These are phyloP conservation scores for Lacerta agilis DNA, from an alignment of 2,797 vertebrate genomes.

Conservation along the genomic window DNA sequence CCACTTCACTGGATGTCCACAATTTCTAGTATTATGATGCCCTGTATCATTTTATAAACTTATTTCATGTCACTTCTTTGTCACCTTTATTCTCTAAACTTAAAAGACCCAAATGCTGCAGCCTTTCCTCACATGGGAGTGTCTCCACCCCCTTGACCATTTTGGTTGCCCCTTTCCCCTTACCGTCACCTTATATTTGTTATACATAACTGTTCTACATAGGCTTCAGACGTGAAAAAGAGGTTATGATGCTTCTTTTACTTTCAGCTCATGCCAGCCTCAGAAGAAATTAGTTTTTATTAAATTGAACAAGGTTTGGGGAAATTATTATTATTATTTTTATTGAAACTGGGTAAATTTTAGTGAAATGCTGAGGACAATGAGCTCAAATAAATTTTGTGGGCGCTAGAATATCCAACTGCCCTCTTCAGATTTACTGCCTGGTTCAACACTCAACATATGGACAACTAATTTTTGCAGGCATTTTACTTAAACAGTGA, in stretches of 20 bases:
- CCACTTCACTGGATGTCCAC: too few species aligned
- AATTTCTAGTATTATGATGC: too few species aligned
- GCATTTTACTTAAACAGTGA: slow-evolving; percentile 46
- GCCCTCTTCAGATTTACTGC: slow-evolving; percentile 26
- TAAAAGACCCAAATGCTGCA: too few species aligned
- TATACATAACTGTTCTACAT: not conserved
- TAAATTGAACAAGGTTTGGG: not conserved
- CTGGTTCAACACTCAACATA: not conserved
- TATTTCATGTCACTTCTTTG: too few species aligned
- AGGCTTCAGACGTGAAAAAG: not conserved
- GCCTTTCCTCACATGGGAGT: too few species aligned
- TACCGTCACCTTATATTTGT: not conserved
- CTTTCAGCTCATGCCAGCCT: not conserved
- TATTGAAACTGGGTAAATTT: not conserved
- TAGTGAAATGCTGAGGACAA: not conserved
- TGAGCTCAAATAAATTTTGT: not conserved
- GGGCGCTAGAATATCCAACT: not conserved
- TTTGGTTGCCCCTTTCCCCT: not conserved
- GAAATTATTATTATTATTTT: not conserved
- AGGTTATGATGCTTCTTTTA: not conserved
- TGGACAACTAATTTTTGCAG: not conserved
- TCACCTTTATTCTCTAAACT: too few species aligned
- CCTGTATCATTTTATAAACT: too few species aligned
- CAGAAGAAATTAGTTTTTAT: not conserved
- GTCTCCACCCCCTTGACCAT: too few species aligned